phyloP scores from a whole-genome alignment of 2,797 vertebrate species.

The Zalophus californianus region DNA sequence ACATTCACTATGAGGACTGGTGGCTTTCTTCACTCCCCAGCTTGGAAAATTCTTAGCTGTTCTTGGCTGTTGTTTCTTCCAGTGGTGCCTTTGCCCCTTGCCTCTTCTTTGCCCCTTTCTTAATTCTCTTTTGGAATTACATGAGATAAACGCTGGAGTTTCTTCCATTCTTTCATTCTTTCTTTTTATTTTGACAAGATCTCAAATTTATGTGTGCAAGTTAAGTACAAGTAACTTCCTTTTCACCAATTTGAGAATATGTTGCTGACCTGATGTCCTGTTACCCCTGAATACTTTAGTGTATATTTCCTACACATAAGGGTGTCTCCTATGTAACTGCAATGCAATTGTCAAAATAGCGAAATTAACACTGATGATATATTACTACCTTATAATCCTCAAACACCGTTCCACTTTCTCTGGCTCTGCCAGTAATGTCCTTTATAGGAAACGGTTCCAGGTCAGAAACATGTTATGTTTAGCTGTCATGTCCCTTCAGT shows the following conservation, averaged over 20 bases:
- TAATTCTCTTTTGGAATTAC: conserved; percentile 38
- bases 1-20: neutral
- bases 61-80: conserved; percentile 2
- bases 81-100: neutral
- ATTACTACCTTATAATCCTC: neutral
- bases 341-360: neutral
- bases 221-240: conserved; percentile 5
- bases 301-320: neutral
- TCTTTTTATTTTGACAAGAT: conserved; percentile 40
- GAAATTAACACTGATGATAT: neutral
- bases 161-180: conserved; percentile 23
- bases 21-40: conserved; percentile 10
- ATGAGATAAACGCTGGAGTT: neutral
- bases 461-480: neutral
- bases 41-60: conserved; percentile 6
- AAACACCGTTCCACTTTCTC: neutral
- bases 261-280: neutral
- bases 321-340: neutral
- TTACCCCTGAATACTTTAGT: neutral
- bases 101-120: neutral
- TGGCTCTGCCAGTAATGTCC: neutral
- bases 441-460: neutral
- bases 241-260: neutral
- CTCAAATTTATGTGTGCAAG: neutral
- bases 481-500: conserved; percentile 10